These are phyloP conservation scores for Chymomyza fuscimana DNA, from an alignment of 2,888 invertebrate species.

Conservation along the genomic window DNA sequence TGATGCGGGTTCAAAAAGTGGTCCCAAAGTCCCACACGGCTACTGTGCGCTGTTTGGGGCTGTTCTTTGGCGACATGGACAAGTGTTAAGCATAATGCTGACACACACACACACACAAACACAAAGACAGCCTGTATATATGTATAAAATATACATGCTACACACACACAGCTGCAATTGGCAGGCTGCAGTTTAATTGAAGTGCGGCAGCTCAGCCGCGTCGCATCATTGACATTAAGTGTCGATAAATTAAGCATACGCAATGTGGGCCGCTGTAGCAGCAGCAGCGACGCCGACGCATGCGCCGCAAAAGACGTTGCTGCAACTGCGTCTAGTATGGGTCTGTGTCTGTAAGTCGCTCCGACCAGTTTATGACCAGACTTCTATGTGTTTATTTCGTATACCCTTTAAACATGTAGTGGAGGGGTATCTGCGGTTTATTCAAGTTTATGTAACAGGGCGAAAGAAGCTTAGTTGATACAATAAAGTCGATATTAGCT, in stretches of 20 bases:
- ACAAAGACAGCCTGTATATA: not conserved
- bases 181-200: constrained; percentile 54
- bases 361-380: not conserved
- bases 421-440: not conserved
- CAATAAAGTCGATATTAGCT: no score
- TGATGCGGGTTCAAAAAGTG: constrained; percentile 48
- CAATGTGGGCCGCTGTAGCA: constrained; percentile 39
- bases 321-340: no score
- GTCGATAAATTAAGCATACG: constrained; percentile 75
- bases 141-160: not conserved
- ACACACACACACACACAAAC: constrained; percentile 54
- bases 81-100: constrained; percentile 75
- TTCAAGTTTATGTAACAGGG: not conserved
- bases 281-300: constrained; percentile 4
- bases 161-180: not conserved
- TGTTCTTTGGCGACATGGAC: constrained; percentile 51
- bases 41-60: constrained; percentile 50
- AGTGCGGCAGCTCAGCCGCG: constrained; percentile 52
- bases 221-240: constrained; percentile 75
- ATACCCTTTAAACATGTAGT: not conserved
- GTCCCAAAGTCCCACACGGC: constrained; percentile 12
- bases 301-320: not conserved
- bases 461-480: no score
- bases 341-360: not conserved
- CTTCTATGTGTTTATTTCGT: not conserved